Percentiles rank a stretch among this genome's conserved stretches.
phyloP scores from a whole-genome alignment of 2,797 vertebrate species.

The Botia almorhae region DNA sequence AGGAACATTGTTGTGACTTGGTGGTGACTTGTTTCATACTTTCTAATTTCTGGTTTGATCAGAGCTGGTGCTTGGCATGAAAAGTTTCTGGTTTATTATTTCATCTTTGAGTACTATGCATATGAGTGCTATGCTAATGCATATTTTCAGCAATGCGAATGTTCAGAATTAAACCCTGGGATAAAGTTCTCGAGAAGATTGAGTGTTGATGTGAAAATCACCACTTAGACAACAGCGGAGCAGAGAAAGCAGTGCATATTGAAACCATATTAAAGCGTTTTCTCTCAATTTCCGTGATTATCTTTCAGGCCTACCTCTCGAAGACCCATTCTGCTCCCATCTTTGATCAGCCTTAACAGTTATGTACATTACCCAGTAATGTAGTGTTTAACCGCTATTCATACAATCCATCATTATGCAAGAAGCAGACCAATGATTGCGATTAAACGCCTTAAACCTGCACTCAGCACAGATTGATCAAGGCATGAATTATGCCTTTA shows the following conservation, averaged over 20 bases:
- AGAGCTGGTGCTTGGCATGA: neutral
- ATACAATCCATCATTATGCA: conserved; percentile 31
- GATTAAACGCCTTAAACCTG: conserved; percentile 49
- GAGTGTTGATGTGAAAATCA: conserved; percentile 31
- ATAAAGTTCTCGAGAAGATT: conserved; percentile 18
- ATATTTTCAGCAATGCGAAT: conserved; percentile 22
- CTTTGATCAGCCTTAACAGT: conserved; percentile 32
- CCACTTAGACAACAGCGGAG: conserved; percentile 11
- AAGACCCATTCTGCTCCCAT: conserved; percentile 19
- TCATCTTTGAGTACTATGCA: conserved; percentile 30
- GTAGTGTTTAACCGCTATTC: conserved; percentile 29
- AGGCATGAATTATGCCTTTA: conserved; percentile 40
- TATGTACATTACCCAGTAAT: conserved; percentile 22
- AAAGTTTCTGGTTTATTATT: conserved; percentile 8
- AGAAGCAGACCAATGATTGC: conserved; percentile 41
- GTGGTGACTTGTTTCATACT: too few species aligned
- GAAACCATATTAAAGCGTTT: conserved; percentile 43
- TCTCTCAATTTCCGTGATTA: conserved; percentile 49
- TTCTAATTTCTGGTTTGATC: neutral
- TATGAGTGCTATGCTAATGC: too few species aligned
- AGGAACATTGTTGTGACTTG: neutral
- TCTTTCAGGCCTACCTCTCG: conserved; percentile 47
- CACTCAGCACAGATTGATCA: conserved; percentile 50
- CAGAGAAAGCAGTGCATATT: conserved; percentile 5
- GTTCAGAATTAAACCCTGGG: conserved; percentile 32